phyloP scores from a whole-genome alignment of 2,888 invertebrate species.

The Tridacna crocea region DNA sequence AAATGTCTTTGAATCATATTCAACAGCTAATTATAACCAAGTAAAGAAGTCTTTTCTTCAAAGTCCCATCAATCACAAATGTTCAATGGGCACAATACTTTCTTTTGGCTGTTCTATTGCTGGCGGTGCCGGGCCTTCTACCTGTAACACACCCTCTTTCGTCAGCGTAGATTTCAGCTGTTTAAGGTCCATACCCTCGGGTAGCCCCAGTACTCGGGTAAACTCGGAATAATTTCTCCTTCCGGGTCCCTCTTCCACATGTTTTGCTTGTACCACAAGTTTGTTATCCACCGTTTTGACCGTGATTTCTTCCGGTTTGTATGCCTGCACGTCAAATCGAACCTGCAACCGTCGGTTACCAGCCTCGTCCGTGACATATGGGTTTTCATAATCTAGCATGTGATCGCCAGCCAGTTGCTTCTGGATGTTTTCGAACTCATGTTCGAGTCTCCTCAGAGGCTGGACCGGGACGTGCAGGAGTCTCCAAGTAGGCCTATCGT shows the following conservation, averaged over 20 bases:
- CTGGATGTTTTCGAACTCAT: background rate
- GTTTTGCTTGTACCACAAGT: background rate
- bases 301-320: constrained; percentile 4
- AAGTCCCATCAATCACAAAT: too few species aligned
- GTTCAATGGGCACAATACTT: background rate
- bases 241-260: constrained; percentile 4
- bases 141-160: background rate
- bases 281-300: background rate
- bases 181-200: background rate
- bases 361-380: background rate
- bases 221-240: background rate
- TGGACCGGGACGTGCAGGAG: background rate
- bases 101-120: background rate
- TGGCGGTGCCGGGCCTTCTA: background rate
- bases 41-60: too few species aligned
- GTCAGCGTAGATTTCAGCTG: background rate
- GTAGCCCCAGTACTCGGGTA: background rate
- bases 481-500: constrained; percentile 1
- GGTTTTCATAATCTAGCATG: background rate
- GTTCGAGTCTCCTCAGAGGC: constrained; percentile 6
- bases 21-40: too few species aligned
- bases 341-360: background rate
- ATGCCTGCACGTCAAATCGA: background rate
- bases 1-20: too few species aligned
- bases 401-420: background rate